phyloP scores from a whole-genome alignment of 2,888 invertebrate species.

The Rhyacophila evoluta region DNA sequence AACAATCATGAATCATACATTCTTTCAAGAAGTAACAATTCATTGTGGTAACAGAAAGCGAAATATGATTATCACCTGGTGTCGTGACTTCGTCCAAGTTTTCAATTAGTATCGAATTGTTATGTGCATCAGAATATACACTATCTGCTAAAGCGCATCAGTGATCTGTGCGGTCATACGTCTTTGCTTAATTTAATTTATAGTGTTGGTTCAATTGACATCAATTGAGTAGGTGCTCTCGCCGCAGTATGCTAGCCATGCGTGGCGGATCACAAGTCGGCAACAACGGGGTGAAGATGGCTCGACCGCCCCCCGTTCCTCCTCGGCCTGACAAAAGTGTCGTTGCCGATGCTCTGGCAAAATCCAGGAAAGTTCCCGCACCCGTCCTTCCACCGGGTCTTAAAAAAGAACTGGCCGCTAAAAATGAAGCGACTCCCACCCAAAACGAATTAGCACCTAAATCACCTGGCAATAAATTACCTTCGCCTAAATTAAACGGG shows the following conservation, averaged over 20 bases:
- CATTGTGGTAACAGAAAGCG: background rate
- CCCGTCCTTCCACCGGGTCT: constrained; percentile 66
- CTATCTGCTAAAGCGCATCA: background rate
- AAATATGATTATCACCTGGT: constrained; percentile 14
- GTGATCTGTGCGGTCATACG: constrained; percentile 33
- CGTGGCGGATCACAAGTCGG: constrained; percentile 52
- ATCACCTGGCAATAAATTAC: constrained; percentile 56
- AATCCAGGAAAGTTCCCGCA: constrained; percentile 68
- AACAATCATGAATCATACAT: constrained; percentile 19
- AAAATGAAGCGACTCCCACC: constrained; percentile 62
- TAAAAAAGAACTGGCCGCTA: constrained; percentile 60
- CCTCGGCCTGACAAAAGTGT: constrained; percentile 82
- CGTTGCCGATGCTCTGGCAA: constrained; percentile 79
- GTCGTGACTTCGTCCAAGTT: constrained; percentile 4
- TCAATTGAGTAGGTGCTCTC: constrained; percentile 39
- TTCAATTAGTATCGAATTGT: background rate
- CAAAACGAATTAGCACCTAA: constrained; percentile 58
- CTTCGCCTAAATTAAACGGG: constrained; percentile 67
- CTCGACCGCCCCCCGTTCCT: constrained; percentile 83
- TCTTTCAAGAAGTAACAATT: background rate
- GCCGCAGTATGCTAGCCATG: constrained; percentile 50
- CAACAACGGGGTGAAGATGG: constrained; percentile 57
- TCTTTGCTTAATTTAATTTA: constrained; percentile 51
- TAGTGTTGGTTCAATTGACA: constrained; percentile 43
- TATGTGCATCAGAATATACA: background rate